Base-by-base conservation (phyloP, 2,797 vertebrate species). In the Margarornis squamiger region DNA sequence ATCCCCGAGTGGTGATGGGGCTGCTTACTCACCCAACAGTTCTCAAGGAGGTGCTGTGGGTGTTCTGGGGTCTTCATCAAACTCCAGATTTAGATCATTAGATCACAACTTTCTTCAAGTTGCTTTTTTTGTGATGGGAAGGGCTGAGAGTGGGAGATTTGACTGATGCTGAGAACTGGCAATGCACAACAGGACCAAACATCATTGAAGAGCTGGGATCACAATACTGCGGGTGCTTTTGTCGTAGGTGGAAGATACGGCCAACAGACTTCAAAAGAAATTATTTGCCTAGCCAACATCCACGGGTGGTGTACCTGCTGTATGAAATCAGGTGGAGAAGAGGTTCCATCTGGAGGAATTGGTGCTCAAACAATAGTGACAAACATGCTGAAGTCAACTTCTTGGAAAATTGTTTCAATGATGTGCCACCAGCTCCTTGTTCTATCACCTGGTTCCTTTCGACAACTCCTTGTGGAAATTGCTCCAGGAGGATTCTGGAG, bases 381-480 rank as follows among this genome's bases (percentile, higher is more conserved):
- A 71, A 57, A 15, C 97, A 98, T 1, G 97, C 80, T 14, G 97
- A 98, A 96, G 9, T 95, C 29, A 97, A 95, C 27, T 98, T 97
- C 86, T 77, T 98, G 78, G 57, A 97, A 83, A 97, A 96, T 51
- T 6, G 12, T 14, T 95, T 89, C 55, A 76, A 19, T 3, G 12
- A 12, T 26, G 3, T 0, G 7, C 48, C 84, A 19, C 43, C 67
- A 7, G 6, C 38, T 65, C 30, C n/a, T 67, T 98, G 97, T 82
- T 95, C 49, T 18, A 89, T 98, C 79, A 94, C 27, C 83, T 98
- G 97, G 98, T 88, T 97, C 96, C 65, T 98, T 58, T 97, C 97
- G 32, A 90, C 97, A 87, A 98, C 88, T 14, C 97, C 97, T 26
- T 97, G 97, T 62, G 95, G 95, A 63, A 66, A 55, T 2, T 98